Conservation (phyloP, 2,113 vertebrate species). For the Trichechus manatus region DNA sequence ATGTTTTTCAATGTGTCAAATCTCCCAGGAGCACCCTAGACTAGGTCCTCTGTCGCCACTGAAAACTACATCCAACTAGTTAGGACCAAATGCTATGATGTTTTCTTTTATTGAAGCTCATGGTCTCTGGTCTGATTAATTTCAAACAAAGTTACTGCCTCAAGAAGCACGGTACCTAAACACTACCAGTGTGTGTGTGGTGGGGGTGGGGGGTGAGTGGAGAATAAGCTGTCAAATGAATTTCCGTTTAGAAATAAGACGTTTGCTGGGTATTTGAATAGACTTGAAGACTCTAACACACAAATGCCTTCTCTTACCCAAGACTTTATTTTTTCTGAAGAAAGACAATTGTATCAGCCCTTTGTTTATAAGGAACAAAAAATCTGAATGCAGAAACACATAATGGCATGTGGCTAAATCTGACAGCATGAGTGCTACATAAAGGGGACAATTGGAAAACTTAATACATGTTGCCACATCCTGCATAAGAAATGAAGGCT, state of each 20-base stretch:
- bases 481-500: neutral
- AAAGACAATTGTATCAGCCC: conserved; percentile 42
- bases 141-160: conserved; percentile 61
- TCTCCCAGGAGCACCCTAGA: neutral
- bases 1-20: neutral
- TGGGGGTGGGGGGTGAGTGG: neutral
- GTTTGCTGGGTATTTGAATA: neutral
- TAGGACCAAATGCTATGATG: neutral
- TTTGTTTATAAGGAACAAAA: conserved; percentile 48
- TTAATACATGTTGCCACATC: neutral
- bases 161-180: neutral
- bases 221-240: conserved; percentile 26
- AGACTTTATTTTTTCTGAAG: conserved; percentile 25
- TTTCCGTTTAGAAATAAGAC: conserved; percentile 57
- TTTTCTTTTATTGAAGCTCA: neutral
- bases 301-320: neutral
- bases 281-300: neutral
- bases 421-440: neutral
- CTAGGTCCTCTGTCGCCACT: neutral
- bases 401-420: neutral
- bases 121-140: conserved; percentile 8
- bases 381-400: neutral
- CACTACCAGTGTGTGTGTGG: neutral
- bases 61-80: neutral
- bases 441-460: conserved; percentile 44